phyloP scores from a whole-genome alignment of 2,113 vertebrate genomes.

The Xerus inauris region DNA sequence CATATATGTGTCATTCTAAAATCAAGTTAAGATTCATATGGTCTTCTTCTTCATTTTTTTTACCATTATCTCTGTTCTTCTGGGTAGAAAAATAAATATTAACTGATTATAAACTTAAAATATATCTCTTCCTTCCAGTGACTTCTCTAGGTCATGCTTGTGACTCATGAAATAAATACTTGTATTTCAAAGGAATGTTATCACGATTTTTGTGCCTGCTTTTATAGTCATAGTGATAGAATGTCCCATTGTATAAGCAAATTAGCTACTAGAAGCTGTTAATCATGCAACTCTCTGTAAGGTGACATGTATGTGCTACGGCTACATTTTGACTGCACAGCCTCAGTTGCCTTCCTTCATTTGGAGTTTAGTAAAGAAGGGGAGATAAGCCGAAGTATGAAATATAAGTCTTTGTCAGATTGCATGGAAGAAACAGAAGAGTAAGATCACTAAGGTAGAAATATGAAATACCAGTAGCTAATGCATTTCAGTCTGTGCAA shows the following conservation, averaged over 20 bases:
- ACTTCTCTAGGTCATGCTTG: not conserved
- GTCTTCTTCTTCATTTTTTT: not conserved
- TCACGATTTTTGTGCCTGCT: not conserved
- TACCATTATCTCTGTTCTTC: not conserved
- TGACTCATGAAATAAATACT: not conserved
- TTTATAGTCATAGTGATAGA: not conserved
- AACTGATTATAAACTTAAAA: not conserved
- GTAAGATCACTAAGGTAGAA: not conserved
- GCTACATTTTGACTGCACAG: not conserved
- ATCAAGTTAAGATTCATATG: not conserved
- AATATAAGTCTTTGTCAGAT: not conserved
- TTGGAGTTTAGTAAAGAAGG: not conserved
- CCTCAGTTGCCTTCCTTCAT: not conserved
- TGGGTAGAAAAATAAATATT: not conserved
- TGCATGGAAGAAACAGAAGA: not conserved
- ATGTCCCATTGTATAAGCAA: not conserved
- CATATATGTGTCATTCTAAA: not conserved
- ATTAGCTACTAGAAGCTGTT: not conserved
- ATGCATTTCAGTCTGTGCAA: rapidly evolving
- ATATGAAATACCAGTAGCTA: not conserved
- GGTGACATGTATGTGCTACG: not conserved
- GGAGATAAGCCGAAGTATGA: not conserved
- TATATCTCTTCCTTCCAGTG: not conserved
- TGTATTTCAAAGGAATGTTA: not conserved
- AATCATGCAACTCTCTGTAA: not conserved